phyloP scores from a whole-genome alignment of 2,888 invertebrate genomes.

The Standfussiana lucernea region DNA sequence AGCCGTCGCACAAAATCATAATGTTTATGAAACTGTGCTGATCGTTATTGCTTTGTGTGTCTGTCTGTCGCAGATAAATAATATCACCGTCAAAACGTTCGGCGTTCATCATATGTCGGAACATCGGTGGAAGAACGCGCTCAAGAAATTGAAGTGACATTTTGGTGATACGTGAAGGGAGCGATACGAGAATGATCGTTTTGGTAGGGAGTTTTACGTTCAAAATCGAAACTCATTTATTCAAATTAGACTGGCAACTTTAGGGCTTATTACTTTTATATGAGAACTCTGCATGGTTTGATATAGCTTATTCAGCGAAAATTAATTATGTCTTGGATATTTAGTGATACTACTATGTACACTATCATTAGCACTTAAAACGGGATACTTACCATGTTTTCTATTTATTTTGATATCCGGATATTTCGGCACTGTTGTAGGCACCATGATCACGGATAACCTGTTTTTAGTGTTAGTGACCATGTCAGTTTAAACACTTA shows the following conservation, averaged over 20 bases:
- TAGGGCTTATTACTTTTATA: not conserved
- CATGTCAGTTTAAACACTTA: too few species aligned
- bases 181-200: constrained; percentile 10
- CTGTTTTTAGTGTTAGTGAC: too few species aligned
- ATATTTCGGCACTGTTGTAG: too few species aligned
- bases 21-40: constrained; percentile 58
- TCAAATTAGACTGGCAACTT: not conserved
- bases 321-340: too few species aligned
- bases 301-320: too few species aligned
- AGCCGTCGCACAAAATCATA: constrained; percentile 48
- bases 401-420: too few species aligned
- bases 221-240: too few species aligned
- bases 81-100: constrained; percentile 66
- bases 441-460: too few species aligned
- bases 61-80: constrained; percentile 66
- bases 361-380: too few species aligned
- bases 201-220: not conserved
- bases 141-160: constrained; percentile 50
- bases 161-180: constrained; percentile 54
- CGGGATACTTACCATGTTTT: too few species aligned
- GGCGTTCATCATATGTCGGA: constrained; percentile 65
- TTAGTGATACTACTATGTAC: too few species aligned
- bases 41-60: constrained; percentile 59
- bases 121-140: constrained; percentile 64
- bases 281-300: not conserved